phyloP scores from a whole-genome alignment of 1,140 invertebrate species.

The Aphelenchoides avenae region DNA sequence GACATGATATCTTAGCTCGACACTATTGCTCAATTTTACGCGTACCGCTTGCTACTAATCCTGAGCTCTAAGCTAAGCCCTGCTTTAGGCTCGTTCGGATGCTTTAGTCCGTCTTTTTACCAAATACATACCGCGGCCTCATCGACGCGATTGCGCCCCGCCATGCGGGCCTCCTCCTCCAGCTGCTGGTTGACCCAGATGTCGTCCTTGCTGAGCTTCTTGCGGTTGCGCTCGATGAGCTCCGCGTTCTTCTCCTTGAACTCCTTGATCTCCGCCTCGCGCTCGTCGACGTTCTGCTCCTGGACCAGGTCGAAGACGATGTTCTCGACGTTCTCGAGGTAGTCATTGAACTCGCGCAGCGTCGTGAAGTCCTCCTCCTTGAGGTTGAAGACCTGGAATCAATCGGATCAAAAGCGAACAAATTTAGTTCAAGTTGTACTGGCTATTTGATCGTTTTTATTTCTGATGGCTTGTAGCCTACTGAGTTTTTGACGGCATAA shows the following conservation, averaged over 20 bases:
- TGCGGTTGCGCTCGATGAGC: slow-evolving; percentile 74
- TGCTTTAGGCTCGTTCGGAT: too few relatives aligned
- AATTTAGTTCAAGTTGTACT: slow-evolving; percentile 1
- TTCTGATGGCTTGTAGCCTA: neutral
- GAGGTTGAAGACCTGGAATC: slow-evolving; percentile 74
- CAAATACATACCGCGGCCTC: slow-evolving; percentile 64
- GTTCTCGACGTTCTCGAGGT: slow-evolving; percentile 80
- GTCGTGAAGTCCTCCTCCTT: slow-evolving; percentile 80
- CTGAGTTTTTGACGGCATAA: neutral
- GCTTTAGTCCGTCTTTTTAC: too few relatives aligned
- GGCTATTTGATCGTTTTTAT: neutral
- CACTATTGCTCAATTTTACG: too few relatives aligned
- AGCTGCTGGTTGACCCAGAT: slow-evolving; percentile 75
- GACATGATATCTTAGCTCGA: too few relatives aligned
- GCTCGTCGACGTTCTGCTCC: slow-evolving; percentile 81
- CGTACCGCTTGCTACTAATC: too few relatives aligned
- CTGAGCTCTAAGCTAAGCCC: too few relatives aligned
- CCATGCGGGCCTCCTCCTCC: slow-evolving; percentile 69
- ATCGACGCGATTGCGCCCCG: slow-evolving; percentile 63
- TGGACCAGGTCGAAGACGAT: slow-evolving; percentile 86
- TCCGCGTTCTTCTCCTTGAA: slow-evolving; percentile 91
- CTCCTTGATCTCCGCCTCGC: slow-evolving; percentile 83
- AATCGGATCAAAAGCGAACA: too few relatives aligned
- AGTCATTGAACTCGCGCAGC: slow-evolving; percentile 82
- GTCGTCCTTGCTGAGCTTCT: slow-evolving; percentile 63